Base-by-base conservation (phyloP, 2,113 vertebrate genomes). In the Siphamia tubifer region DNA sequence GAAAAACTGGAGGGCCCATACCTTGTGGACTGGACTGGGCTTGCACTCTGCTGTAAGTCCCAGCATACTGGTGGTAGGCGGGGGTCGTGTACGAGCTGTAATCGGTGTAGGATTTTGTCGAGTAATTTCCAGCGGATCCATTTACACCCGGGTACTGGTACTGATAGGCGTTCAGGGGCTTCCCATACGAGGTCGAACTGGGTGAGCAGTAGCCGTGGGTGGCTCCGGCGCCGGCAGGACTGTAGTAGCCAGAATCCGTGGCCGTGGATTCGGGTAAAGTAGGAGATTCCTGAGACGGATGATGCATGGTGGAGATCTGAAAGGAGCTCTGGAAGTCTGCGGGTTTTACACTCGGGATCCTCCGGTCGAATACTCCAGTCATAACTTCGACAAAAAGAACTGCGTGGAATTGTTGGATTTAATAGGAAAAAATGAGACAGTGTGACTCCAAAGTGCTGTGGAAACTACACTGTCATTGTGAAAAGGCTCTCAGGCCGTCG, bases 281-380 rank as follows among this genome's bases (percentile, higher is more conserved):
- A 54, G 98, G 98, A 71, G 98, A 99, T 92, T 99, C 98, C 94
- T 99, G 98, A 91, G 93, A 93, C 77, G 93, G 93, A 64, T 94
- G 93, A 68, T 94, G 93, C 93, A 94, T 94, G 94, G 94, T 81
- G 92, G 96, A 82, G 93, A 97, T 85, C 93, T 94, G 96, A 71
- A 98, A 98, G 31, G 96, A 93, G 89, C 92, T 93, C 91, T 95
- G 96, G 84, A 98, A 97, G 68, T 99, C 97, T 86, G 93, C 79
- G 65, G 96, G 83, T 90, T 97, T 94, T 85, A 97, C 94, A 91
- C 92, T 94, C 85, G 95, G 89, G 68, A 96, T 96, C 91, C 96
- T 96, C 89, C 97, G 94, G 92, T 99, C 97, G 93, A 98, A 99
- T 89, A 98, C 96, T 93, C 95, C 97, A 89, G 96, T 99, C 97